A percentile compares a stretch with the other conserved stretches of the same genome.
These are phyloP conservation scores for Anas capensis DNA, from an alignment of 2,797 vertebrate species.

Conservation along the genomic window DNA sequence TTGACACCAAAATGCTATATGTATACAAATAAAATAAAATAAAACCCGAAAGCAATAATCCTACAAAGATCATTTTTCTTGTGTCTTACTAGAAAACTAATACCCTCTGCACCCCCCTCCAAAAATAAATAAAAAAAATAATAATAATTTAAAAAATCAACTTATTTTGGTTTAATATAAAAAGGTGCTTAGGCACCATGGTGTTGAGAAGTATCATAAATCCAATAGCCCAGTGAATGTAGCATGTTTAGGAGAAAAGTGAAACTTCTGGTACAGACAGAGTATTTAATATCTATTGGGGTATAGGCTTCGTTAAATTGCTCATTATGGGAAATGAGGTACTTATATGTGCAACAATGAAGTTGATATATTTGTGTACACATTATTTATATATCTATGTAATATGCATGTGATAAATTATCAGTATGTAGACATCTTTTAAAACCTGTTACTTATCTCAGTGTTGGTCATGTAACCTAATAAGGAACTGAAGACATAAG, in stretches of 20 bases:
- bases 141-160: too few relatives aligned
- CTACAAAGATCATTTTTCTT: not conserved
- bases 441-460: constrained; percentile 68
- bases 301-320: constrained; percentile 25
- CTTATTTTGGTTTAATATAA: not conserved
- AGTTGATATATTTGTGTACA: constrained; percentile 55
- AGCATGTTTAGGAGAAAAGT: not conserved
- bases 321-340: constrained; percentile 62
- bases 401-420: constrained; percentile 52
- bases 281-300: constrained; percentile 54
- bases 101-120: fast-evolving
- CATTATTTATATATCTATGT: constrained; percentile 62
- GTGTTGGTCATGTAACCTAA: constrained; percentile 58
- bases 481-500: constrained; percentile 21
- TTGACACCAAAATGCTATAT: not conserved
- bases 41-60: not conserved
- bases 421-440: constrained; percentile 7
- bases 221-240: not conserved
- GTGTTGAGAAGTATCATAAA: not conserved
- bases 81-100: not conserved
- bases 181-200: not conserved
- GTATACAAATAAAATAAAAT: not conserved
- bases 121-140: too few relatives aligned
- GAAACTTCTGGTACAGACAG: constrained; percentile 39
- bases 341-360: constrained; percentile 55